Percentiles rank a stretch among this genome's conserved stretches.
Evolutionary conservation across 1,140 invertebrate species (phyloP).

Genomic region (Laodelphax striatellus): DNA sequence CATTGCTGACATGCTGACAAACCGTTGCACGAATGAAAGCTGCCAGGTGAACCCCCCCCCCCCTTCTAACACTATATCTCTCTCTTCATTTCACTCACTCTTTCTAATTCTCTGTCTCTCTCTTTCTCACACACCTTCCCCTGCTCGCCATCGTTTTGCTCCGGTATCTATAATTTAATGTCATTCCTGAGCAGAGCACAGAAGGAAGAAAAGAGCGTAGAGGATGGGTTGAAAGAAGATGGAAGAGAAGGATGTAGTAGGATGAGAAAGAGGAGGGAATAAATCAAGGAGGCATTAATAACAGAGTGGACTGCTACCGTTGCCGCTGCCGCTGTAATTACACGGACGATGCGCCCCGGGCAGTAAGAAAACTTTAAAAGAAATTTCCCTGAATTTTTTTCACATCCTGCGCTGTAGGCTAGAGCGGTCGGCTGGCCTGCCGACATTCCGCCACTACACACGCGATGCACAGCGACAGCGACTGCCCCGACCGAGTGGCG

Average conservation of each 20-base stretch:
- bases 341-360: not conserved
- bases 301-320: not conserved
- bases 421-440: not conserved
- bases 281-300: conserved; percentile 4
- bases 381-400: not conserved
- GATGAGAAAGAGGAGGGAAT: not conserved
- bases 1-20: not conserved
- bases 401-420: conserved; percentile 1
- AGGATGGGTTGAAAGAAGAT: not conserved
- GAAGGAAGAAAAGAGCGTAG: not conserved
- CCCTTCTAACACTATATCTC: not conserved
- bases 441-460: not conserved
- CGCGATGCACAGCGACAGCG: no score
- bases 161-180: conserved; percentile 1
- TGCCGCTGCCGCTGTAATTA: conserved; percentile 1
- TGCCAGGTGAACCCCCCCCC: not conserved
- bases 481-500: no score
- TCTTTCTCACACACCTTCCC: no score
- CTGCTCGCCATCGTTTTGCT: no score
- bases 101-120: no score
- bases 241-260: not conserved
- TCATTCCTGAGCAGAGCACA: not conserved
- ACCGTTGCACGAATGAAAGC: not conserved
- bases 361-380: not conserved
- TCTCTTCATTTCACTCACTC: no score